These are phyloP conservation scores for Pangasius djambal DNA, from an alignment of 2,797 vertebrate genomes.

Conservation along the genomic window DNA sequence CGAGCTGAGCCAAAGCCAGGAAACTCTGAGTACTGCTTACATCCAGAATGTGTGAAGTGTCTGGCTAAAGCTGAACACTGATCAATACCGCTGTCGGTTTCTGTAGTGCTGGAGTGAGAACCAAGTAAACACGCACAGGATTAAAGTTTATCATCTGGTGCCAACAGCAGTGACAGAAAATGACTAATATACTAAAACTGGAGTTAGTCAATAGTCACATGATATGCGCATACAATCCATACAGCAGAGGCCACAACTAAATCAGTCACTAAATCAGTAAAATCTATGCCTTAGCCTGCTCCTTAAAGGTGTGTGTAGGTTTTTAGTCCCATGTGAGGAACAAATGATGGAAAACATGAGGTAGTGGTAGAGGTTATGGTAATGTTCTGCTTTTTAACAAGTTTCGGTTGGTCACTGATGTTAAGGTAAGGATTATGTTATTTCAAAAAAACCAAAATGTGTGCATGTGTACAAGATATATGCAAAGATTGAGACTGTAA, in stretches of 20 bases:
- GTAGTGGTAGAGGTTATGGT: background rate
- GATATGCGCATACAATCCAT: slow-evolving; percentile 70
- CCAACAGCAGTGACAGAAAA: background rate
- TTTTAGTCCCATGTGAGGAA: background rate
- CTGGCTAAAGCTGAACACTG: slow-evolving; percentile 37
- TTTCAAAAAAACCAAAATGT: background rate
- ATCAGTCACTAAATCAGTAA: slow-evolving; percentile 80
- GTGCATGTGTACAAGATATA: background rate
- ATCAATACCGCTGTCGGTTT: slow-evolving; percentile 26
- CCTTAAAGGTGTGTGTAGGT: slow-evolving; percentile 60
- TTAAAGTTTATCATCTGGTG: background rate
- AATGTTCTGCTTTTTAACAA: background rate
- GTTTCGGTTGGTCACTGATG: background rate
- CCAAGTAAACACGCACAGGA: background rate
- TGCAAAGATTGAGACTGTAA: background rate
- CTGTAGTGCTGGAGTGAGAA: slow-evolving; percentile 26
- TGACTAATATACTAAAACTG: background rate
- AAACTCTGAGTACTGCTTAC: slow-evolving; percentile 55
- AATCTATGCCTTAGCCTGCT: slow-evolving; percentile 75
- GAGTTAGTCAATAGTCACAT: background rate
- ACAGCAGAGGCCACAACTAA: slow-evolving; percentile 50
- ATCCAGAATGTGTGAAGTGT: slow-evolving; percentile 53
- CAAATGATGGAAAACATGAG: background rate
- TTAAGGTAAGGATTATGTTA: background rate
- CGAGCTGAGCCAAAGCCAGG: slow-evolving; percentile 48